A percentile compares a stretch with the other conserved stretches of the same genome.
Evolutionary conservation across 1,140 invertebrate species (phyloP).

Genomic region (Bombyx mori): ASM3026992v2 NC_085126.1:12492501-12493000

Average conservation of each 20-base stretch:
- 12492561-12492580: conserved; percentile 86
- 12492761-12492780: no score
- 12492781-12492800: no score
- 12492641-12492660: no score
- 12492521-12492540: conserved; percentile 71
- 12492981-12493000: no score
- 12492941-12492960: neutral
- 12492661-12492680: no score
- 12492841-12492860: conserved; percentile 85
- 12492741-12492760: no score
- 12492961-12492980: no score
- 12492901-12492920: conserved; percentile 86
- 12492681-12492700: neutral
- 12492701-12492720: neutral
- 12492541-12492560: conserved; percentile 86
- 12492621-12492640: neutral
- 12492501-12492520: conserved; percentile 85
- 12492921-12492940: conserved; percentile 77
- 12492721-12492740: neutral
- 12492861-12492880: conserved; percentile 88
- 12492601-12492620: conserved; percentile 73
- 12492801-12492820: neutral
- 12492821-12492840: conserved; percentile 11
- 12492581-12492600: conserved; percentile 92
- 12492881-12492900: conserved; percentile 87